Base-by-base conservation (phyloP, 2,113 vertebrate species). In the Chionomys nivalis region DNA sequence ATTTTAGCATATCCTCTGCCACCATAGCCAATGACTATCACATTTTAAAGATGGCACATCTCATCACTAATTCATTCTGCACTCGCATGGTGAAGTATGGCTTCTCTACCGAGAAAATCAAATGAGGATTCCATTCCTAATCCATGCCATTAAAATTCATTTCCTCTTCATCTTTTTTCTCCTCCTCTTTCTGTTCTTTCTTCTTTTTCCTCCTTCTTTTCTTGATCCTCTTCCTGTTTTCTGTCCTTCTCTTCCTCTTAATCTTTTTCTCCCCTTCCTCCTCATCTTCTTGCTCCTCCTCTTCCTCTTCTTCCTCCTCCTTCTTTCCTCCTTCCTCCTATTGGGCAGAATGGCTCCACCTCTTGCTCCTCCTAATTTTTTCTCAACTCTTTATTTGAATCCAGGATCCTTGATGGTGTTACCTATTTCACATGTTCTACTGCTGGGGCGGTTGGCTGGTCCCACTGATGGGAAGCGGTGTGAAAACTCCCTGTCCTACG, bases 261-360 rank as follows among this genome's bases (percentile, higher is more conserved):
- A 1, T 26, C 21, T 7, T 55, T 44, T 31, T 0, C 7, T 31
- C 28, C 58, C 14, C 2, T 1, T 47, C 7, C 14, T 10, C 49
- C 19, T 28, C 31, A 5, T 36, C 39, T 0, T 1, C 31, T 5
- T 33, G 36, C 5, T 17, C 5, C 28, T 55, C 7, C 5, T 39
- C 12, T 14, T 39, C 47, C 31, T 70, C 12, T 1, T n/a, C 26
- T 16, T 63, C 65, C 10, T 44, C 83, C 3, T 14, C 79, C 6
- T 58, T 12, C 68, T 55, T 4, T 7, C 21, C 52, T 11, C 36
- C 47, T 19, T 19, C 68, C 33, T 72, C 36, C 3, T n/a, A 28
- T 4, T 63, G 7, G n/a, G 13, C 13, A 82, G 12, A 39, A 83
- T 28, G 21, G 33, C 7, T 28, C 42, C 33, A 10, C 7, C 1